Percentiles rank a stretch among this genome's conserved stretches.
Evolutionary conservation across 2,113 vertebrate species (phyloP).

Genomic region (Morone saxatilis): DNA sequence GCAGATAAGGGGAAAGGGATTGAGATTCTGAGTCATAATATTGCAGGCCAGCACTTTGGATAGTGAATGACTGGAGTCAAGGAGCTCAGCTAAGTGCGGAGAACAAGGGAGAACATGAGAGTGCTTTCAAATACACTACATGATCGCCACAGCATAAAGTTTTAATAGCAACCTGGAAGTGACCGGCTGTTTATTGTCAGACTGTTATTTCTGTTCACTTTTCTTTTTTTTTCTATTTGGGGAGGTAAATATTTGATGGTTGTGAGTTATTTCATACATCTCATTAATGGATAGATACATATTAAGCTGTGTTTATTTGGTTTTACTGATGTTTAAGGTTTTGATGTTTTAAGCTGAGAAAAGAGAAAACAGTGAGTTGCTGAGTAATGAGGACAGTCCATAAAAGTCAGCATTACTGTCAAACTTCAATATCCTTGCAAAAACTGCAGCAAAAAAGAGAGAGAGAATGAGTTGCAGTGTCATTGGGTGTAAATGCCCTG

Average conservation of each 20-base stretch:
- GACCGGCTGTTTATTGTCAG: too few species aligned
- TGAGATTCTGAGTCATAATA: conserved; percentile 2
- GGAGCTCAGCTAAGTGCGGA: conserved; percentile 1
- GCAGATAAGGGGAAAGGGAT: too few species aligned
- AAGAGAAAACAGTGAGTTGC: conserved; percentile 5
- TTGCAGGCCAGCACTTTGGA: conserved; percentile 23
- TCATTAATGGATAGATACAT: too few species aligned
- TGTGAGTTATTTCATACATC: background rate
- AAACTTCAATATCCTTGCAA: background rate
- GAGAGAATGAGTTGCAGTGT: background rate
- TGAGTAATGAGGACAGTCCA: background rate
- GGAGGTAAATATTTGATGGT: background rate
- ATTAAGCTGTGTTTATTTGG: background rate
- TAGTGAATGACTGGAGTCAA: background rate
- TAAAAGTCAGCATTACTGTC: background rate
- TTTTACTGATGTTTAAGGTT: background rate
- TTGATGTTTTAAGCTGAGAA: conserved; percentile 9
- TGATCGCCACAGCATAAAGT: too few species aligned
- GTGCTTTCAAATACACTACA: background rate
- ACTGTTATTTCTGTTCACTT: too few species aligned
- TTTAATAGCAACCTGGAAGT: background rate
- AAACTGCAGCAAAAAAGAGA: background rate
- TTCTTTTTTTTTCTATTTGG: too few species aligned
- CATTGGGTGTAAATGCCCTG: background rate
- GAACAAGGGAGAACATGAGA: background rate